Evolutionary conservation across 2,113 vertebrate genomes (phyloP).

Genomic region (Prionailurus bengalensis): DNA sequence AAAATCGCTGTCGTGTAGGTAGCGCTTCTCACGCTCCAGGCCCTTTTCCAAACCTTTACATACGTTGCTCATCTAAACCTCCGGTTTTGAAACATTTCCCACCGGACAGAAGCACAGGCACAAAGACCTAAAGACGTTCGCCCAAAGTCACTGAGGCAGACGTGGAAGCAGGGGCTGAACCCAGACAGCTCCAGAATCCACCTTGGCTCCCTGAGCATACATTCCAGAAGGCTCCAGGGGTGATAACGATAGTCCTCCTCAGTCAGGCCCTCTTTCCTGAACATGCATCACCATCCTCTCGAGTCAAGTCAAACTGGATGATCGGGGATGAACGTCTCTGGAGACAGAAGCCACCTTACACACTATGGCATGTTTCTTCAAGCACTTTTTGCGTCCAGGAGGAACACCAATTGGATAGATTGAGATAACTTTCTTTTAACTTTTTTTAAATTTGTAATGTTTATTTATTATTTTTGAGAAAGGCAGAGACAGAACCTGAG

Average conservation of each 20-base stretch:
- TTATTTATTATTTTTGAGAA: no score
- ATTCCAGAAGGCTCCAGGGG: not conserved
- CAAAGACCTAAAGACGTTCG: not conserved
- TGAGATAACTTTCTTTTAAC: slow-evolving; percentile 34
- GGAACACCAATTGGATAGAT: not conserved
- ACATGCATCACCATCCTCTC: not conserved
- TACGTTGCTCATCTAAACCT: not conserved
- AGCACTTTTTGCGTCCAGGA: not conserved
- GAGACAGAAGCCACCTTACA: not conserved
- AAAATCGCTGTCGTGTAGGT: not conserved
- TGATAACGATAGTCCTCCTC: not conserved
- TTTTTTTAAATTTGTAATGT: not conserved
- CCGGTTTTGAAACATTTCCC: not conserved
- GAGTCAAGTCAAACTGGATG: not conserved
- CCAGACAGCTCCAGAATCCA: not conserved
- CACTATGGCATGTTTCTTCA: not conserved
- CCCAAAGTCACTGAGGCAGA: not conserved
- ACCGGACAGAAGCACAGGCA: not conserved
- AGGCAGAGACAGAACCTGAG: no score
- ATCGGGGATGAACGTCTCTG: not conserved
- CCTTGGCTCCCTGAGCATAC: not conserved
- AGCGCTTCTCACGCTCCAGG: not conserved
- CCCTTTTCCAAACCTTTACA: not conserved
- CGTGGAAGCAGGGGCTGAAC: not conserved
- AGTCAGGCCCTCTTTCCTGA: not conserved